Percentiles rank a stretch among this genome's conserved stretches.
phyloP scores from a whole-genome alignment of 2,113 vertebrate genomes.

The Oreochromis tanganicae region DNA sequence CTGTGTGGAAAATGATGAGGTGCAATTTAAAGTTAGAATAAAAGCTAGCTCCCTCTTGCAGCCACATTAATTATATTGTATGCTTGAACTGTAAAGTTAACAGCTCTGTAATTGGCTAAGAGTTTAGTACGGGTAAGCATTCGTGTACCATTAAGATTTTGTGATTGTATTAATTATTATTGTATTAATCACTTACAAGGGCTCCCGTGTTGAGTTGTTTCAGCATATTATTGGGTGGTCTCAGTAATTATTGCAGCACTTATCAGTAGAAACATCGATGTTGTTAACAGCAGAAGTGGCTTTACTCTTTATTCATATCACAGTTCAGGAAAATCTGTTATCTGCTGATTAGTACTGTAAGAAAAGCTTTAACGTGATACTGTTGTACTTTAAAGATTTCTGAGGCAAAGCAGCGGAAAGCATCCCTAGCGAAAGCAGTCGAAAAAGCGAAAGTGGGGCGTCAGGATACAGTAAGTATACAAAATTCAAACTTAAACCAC shows the following conservation, averaged over 20 bases:
- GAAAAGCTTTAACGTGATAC: not conserved
- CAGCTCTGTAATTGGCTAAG: not conserved
- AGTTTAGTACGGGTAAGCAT: not conserved
- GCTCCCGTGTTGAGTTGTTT: not conserved
- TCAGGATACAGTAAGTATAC: conserved; percentile 81
- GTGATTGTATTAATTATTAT: not conserved
- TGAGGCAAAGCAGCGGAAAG: conserved; percentile 79
- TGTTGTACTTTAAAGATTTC: conserved; percentile 64
- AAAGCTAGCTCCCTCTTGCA: not conserved
- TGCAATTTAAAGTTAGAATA: not conserved
- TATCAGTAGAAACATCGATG: not conserved
- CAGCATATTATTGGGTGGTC: not conserved
- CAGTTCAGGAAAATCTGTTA: not conserved
- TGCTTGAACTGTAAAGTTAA: not conserved
- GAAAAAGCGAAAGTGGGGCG: conserved; percentile 87
- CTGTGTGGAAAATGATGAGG: not conserved
- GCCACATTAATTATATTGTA: not conserved
- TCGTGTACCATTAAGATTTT: not conserved
- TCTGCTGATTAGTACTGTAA: not conserved
- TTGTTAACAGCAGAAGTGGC: not conserved
- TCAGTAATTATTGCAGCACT: not conserved
- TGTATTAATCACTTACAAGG: not conserved
- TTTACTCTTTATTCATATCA: not conserved
- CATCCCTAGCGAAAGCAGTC: conserved; percentile 71
- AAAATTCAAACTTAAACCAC: not conserved